Conservation (phyloP, 2,888 invertebrate genomes). For the Meghimatium bilineatum region DNA sequence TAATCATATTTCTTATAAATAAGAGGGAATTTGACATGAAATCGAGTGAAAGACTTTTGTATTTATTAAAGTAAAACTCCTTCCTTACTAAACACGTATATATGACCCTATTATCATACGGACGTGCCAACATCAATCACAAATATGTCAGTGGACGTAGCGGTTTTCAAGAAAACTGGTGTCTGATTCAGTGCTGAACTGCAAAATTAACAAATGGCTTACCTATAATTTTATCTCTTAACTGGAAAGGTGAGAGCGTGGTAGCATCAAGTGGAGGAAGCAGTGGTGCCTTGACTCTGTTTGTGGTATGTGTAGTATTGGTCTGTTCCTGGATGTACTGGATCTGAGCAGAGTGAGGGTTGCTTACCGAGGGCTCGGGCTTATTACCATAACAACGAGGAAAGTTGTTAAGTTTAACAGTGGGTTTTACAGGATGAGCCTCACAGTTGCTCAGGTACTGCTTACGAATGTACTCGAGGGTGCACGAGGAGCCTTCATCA, state of each 20-base stretch:
- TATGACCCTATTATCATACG: too few relatives aligned
- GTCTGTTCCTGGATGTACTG: conserved; percentile 77
- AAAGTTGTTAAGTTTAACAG: conserved; percentile 65
- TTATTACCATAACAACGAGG: conserved; percentile 74
- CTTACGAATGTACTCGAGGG: conserved; percentile 67
- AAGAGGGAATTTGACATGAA: too few relatives aligned
- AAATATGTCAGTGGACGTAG: too few relatives aligned
- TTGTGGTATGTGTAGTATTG: conserved; percentile 74
- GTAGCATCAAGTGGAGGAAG: conserved; percentile 73
- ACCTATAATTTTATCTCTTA: conserved; percentile 76
- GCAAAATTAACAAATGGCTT: too few relatives aligned
- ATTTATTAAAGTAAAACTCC: too few relatives aligned
- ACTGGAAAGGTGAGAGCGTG: conserved; percentile 67
- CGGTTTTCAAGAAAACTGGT: too few relatives aligned
- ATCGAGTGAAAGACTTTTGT: too few relatives aligned
- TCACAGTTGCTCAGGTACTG: conserved; percentile 51
- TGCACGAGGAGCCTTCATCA: conserved; percentile 71
- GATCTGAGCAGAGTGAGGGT: conserved; percentile 74
- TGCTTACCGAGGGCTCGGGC: conserved; percentile 70
- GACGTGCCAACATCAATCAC: too few relatives aligned
- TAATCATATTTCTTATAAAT: too few relatives aligned
- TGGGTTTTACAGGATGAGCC: conserved; percentile 42
- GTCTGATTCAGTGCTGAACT: too few relatives aligned
- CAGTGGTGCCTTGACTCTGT: conserved; percentile 75
- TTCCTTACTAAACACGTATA: too few relatives aligned